These are phyloP conservation scores for Serrognathus titanus DNA, from an alignment of 2,888 invertebrate species.

Conservation along the genomic window DNA sequence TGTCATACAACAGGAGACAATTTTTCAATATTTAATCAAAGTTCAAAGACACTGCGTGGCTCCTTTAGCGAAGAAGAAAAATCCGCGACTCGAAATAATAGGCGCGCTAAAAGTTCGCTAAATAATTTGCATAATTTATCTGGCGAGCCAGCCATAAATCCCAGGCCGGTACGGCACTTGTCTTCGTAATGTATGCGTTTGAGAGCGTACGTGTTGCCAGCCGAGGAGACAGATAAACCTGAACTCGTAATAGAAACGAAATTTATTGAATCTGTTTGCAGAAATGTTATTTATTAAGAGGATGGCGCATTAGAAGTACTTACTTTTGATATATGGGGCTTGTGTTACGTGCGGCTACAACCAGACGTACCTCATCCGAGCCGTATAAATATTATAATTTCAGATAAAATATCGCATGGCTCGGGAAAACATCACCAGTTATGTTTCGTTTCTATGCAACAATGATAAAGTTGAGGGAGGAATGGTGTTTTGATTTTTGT, in stretches of 20 bases:
- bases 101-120: conserved; percentile 22
- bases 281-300: conserved; percentile 22
- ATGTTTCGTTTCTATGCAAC: too few relatives aligned
- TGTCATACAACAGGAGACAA: too few relatives aligned
- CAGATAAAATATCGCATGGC: conserved; percentile 8
- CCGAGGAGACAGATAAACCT: conserved; percentile 21
- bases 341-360: conserved; percentile 3
- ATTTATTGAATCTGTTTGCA: conserved; percentile 21
- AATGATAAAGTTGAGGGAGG: too few relatives aligned
- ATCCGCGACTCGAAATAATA: conserved; percentile 5
- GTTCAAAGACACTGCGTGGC: too few relatives aligned
- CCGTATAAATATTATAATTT: conserved; percentile 14
- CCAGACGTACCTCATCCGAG: neutral
- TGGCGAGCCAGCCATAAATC: conserved; percentile 22
- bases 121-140: conserved; percentile 28
- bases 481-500: too few relatives aligned
- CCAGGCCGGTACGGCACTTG: conserved; percentile 12
- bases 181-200: conserved; percentile 20
- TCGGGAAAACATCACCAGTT: too few relatives aligned
- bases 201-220: conserved; percentile 19
- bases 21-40: too few relatives aligned
- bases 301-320: conserved; percentile 21
- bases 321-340: conserved; percentile 16
- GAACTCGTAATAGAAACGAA: conserved; percentile 21
- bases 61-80: neutral